A percentile compares a stretch with the other conserved stretches of the same genome.
These are phyloP conservation scores for Euplagia quadripunctaria DNA, from an alignment of 2,888 invertebrate genomes.

Conservation along the genomic window DNA sequence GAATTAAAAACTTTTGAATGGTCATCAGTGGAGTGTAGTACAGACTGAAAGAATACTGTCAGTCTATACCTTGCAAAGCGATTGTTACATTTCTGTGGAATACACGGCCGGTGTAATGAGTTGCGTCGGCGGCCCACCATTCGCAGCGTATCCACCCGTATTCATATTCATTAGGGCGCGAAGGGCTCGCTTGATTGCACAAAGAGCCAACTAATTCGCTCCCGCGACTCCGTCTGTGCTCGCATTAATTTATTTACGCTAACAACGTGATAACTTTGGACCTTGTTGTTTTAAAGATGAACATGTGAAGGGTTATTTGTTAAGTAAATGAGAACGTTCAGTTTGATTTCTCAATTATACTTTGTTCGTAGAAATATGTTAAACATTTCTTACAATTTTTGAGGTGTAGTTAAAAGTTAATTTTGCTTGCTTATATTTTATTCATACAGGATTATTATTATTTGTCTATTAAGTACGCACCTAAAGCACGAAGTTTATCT, in stretches of 20 bases:
- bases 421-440: not conserved
- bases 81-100: slow-evolving; percentile 59
- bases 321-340: not conserved
- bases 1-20: not conserved
- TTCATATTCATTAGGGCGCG: slow-evolving; percentile 85
- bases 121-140: slow-evolving; percentile 71
- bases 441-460: no score
- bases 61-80: not conserved
- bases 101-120: slow-evolving; percentile 65
- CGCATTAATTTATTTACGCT: slow-evolving; percentile 78
- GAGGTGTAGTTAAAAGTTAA: not conserved
- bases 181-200: slow-evolving; percentile 87
- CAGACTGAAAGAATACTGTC: no score
- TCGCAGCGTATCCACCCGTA: slow-evolving; percentile 77
- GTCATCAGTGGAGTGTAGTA: not conserved
- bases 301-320: slow-evolving; percentile 26
- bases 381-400: no score
- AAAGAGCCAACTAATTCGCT: slow-evolving; percentile 85
- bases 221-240: slow-evolving; percentile 73
- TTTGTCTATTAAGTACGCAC: not conserved
- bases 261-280: slow-evolving; percentile 61
- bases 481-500: not conserved
- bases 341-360: not conserved
- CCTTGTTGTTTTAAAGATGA: slow-evolving; percentile 42
- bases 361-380: not conserved